A percentile compares a stretch with the other conserved stretches of the same genome.
phyloP scores from a whole-genome alignment of 2,113 vertebrate species.

The Stegostoma tigrinum region DNA sequence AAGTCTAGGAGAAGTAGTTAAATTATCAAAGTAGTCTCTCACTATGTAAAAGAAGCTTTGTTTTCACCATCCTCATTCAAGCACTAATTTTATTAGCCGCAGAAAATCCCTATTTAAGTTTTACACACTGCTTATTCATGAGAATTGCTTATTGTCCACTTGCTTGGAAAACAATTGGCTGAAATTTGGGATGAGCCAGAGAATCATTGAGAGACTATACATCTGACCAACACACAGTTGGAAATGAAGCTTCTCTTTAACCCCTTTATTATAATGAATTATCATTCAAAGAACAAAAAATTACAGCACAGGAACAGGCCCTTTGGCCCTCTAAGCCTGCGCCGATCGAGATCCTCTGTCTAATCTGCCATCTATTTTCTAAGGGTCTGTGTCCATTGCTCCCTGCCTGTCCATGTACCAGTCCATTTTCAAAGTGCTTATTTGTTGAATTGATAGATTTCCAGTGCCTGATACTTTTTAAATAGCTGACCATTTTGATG shows the following conservation, averaged over 20 bases:
- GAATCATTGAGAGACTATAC: background rate
- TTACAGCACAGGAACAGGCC: no score
- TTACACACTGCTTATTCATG: background rate
- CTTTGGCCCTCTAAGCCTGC: no score
- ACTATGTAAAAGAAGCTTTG: no score
- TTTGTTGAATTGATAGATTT: background rate
- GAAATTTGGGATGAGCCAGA: background rate
- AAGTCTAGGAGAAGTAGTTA: background rate
- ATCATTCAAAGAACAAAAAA: no score
- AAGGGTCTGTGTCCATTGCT: no score
- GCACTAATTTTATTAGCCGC: background rate
- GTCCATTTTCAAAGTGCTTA: background rate
- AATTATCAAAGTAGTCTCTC: no score
- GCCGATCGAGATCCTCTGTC: no score
- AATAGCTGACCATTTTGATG: background rate
- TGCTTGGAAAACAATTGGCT: background rate
- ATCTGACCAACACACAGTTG: no score
- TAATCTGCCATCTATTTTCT: no score
- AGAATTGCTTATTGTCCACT: background rate
- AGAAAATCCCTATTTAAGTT: background rate
- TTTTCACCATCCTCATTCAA: background rate
- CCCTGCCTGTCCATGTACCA: no score
- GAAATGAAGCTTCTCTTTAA: background rate
- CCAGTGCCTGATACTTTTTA: background rate
- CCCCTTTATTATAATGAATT: background rate